phyloP scores from a whole-genome alignment of 2,888 invertebrate genomes.

The Choreutis nemorana region DNA sequence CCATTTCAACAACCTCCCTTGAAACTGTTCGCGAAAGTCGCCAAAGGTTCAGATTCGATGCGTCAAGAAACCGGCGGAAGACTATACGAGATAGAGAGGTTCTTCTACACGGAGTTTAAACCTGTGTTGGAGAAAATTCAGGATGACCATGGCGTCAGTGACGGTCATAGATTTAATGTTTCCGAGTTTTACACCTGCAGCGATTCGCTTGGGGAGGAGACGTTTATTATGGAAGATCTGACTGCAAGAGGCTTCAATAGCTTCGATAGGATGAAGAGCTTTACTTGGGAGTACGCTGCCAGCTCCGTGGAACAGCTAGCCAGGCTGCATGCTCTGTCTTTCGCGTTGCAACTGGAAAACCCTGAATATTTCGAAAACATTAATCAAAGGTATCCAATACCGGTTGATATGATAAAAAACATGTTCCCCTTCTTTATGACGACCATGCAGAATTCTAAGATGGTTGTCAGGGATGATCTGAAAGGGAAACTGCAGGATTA shows the following conservation, averaged over 20 bases:
- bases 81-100: not conserved
- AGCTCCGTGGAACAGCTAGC: constrained; percentile 29
- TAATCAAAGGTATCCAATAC: no score
- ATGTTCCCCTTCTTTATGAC: no score
- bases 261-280: constrained; percentile 25
- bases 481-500: no score
- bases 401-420: no score
- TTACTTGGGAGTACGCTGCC: constrained; percentile 34
- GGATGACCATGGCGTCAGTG: not conserved
- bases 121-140: not conserved
- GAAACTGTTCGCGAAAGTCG: constrained; percentile 32
- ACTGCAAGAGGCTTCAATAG: constrained; percentile 22
- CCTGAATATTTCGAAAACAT: constrained; percentile 26
- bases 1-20: constrained; percentile 10
- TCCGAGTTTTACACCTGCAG: constrained; percentile 6
- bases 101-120: not conserved
- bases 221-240: constrained; percentile 36
- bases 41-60: constrained; percentile 22
- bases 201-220: constrained; percentile 20
- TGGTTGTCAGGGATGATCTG: no score
- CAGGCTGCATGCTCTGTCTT: constrained; percentile 43
- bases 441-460: no score
- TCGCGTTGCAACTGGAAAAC: constrained; percentile 20
- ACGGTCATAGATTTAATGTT: not conserved
- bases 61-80: constrained; percentile 16